Conservation (phyloP, 2,888 invertebrate genomes). For the Tinea semifulvella region DNA sequence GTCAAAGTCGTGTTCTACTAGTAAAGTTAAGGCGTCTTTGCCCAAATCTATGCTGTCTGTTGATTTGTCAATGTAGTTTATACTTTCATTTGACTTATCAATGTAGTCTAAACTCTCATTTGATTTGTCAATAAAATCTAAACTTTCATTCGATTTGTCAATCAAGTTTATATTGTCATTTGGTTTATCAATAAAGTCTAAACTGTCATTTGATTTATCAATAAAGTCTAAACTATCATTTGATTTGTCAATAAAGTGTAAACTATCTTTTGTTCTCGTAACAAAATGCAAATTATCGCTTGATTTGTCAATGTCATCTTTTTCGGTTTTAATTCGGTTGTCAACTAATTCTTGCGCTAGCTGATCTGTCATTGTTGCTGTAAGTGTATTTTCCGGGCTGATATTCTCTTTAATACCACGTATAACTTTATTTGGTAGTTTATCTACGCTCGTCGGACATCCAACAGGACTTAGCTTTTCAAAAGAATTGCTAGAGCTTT, state of each 20-base stretch:
- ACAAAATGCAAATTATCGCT: slow-evolving; percentile 27
- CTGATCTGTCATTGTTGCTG: slow-evolving; percentile 48
- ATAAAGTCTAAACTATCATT: too few relatives aligned
- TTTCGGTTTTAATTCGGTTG: background rate
- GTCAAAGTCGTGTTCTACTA: slow-evolving; percentile 40
- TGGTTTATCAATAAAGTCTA: too few relatives aligned
- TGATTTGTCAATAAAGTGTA: too few relatives aligned
- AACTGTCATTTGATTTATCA: too few relatives aligned
- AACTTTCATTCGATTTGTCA: slow-evolving; percentile 21
- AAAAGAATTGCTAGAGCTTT: slow-evolving; percentile 48
- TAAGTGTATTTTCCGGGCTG: slow-evolving; percentile 68
- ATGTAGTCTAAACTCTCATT: background rate
- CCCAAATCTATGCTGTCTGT: slow-evolving; percentile 41
- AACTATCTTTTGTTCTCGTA: slow-evolving; percentile 30
- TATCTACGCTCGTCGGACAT: slow-evolving; percentile 47
- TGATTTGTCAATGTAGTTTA: slow-evolving; percentile 13
- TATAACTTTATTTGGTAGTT: slow-evolving; percentile 64
- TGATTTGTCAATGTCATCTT: background rate
- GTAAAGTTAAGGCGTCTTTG: slow-evolving; percentile 51
- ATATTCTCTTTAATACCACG: slow-evolving; percentile 70
- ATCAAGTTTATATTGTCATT: slow-evolving; percentile 27
- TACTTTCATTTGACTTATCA: background rate
- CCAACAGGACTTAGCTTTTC: slow-evolving; percentile 51
- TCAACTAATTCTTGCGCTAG: slow-evolving; percentile 33
- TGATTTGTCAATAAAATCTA: slow-evolving; percentile 9